Percentiles rank a stretch among this genome's conserved stretches.
Conservation (phyloP, 2,888 invertebrate genomes). For the Meteorus colon region DNA sequence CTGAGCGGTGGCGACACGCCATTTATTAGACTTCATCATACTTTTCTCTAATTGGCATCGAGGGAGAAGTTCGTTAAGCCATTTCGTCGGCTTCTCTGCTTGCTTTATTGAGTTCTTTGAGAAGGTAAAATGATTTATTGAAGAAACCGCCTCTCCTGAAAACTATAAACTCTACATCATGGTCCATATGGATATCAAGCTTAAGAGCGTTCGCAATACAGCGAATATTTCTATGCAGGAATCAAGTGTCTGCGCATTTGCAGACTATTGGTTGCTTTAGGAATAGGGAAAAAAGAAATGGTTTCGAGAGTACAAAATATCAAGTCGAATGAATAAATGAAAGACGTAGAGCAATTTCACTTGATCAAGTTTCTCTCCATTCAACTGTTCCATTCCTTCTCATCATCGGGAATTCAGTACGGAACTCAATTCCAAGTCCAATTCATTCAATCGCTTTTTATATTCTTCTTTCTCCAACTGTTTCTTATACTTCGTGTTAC, state of each 20-base stretch:
- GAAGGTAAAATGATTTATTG: conserved; percentile 56
- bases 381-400: conserved; percentile 40
- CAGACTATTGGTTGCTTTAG: neutral
- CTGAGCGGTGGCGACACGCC: conserved; percentile 38
- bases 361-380: conserved; percentile 36
- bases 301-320: conserved; percentile 1
- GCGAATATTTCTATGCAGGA: neutral
- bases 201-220: neutral
- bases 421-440: conserved; percentile 44
- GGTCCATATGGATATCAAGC: neutral
- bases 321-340: conserved; percentile 14
- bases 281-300: neutral
- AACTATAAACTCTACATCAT: neutral
- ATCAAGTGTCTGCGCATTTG: no score
- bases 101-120: conserved; percentile 30
- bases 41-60: conserved; percentile 54
- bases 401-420: conserved; percentile 47
- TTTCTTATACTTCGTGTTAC: conserved; percentile 18
- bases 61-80: conserved; percentile 37
- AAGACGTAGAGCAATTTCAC: conserved; percentile 35
- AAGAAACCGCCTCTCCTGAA: conserved; percentile 33
- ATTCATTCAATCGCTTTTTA: conserved; percentile 43
- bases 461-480: conserved; percentile 20
- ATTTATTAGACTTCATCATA: conserved; percentile 55
- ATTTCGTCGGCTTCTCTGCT: conserved; percentile 7